phyloP scores from a whole-genome alignment of 1,140 invertebrate genomes.

The Chironomus striatipennis region DNA sequence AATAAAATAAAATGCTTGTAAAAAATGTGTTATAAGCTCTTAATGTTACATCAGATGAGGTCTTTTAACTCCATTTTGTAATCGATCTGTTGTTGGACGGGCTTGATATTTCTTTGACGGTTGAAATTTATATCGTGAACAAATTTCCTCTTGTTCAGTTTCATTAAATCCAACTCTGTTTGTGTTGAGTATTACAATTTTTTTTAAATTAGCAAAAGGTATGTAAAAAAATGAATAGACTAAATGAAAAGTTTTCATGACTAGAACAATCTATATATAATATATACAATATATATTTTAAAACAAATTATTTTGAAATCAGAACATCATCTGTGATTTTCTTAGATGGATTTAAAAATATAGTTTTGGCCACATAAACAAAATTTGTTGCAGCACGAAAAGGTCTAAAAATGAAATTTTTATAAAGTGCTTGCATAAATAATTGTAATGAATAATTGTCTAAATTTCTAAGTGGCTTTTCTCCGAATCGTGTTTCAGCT shows the following conservation, averaged over 20 bases:
- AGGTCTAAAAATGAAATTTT: background rate
- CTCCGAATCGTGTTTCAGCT: background rate
- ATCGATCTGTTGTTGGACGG: background rate
- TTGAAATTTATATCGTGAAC: background rate
- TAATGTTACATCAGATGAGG: background rate
- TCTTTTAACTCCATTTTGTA: background rate
- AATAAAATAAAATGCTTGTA: too few species aligned
- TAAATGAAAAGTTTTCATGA: background rate
- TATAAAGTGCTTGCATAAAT: background rate
- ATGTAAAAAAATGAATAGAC: background rate
- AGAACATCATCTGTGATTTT: background rate
- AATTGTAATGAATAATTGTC: background rate
- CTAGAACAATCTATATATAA: background rate
- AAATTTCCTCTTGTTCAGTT: background rate
- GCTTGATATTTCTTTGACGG: background rate
- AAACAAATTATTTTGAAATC: background rate
- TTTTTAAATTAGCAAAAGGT: background rate
- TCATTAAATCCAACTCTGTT: slow-evolving; percentile 4
- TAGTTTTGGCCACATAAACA: background rate
- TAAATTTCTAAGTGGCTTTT: background rate
- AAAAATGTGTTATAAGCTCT: too few species aligned
- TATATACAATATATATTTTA: background rate
- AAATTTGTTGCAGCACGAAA: background rate
- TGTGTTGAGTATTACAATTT: background rate
- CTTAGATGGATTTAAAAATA: background rate